Evolutionary conservation across 2,888 invertebrate species (phyloP).

Genomic region (Prosapia bicincta): DNA sequence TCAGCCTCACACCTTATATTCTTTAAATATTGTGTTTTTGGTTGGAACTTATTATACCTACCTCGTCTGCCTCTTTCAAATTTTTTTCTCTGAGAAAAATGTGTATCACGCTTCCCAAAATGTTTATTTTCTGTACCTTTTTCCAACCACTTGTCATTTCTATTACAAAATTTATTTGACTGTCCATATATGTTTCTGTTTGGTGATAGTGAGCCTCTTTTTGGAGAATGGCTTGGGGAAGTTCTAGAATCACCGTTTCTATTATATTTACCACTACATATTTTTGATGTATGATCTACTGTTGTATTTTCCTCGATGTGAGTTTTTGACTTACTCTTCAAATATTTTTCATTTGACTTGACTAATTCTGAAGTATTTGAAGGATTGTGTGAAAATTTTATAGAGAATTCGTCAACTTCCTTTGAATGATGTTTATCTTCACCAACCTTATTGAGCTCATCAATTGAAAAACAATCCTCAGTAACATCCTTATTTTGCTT

Average conservation of each 20-base stretch:
- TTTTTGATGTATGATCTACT: too few relatives aligned
- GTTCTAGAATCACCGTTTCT: neutral
- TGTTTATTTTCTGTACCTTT: neutral
- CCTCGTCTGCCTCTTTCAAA: neutral
- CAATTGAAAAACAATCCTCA: neutral
- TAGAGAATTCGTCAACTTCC: too few relatives aligned
- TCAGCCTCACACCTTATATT: too few relatives aligned
- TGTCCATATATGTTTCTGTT: neutral
- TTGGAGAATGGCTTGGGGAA: neutral
- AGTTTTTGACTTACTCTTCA: too few relatives aligned
- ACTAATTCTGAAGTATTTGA: too few relatives aligned
- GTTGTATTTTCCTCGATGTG: too few relatives aligned
- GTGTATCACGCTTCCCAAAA: too few relatives aligned
- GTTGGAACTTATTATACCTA: neutral
- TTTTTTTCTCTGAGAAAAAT: too few relatives aligned
- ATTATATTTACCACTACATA: neutral
- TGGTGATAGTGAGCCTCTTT: neutral
- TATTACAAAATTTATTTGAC: neutral
- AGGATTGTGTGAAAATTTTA: too few relatives aligned
- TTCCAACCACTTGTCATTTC: neutral
- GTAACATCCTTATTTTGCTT: neutral
- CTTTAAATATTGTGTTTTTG: too few relatives aligned
- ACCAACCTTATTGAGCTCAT: neutral
- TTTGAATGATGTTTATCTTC: too few relatives aligned
- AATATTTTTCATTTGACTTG: too few relatives aligned